These are phyloP conservation scores for Caenorhabditis panamensis DNA, from an alignment of 2,888 invertebrate genomes.

Conservation along the genomic window DNA sequence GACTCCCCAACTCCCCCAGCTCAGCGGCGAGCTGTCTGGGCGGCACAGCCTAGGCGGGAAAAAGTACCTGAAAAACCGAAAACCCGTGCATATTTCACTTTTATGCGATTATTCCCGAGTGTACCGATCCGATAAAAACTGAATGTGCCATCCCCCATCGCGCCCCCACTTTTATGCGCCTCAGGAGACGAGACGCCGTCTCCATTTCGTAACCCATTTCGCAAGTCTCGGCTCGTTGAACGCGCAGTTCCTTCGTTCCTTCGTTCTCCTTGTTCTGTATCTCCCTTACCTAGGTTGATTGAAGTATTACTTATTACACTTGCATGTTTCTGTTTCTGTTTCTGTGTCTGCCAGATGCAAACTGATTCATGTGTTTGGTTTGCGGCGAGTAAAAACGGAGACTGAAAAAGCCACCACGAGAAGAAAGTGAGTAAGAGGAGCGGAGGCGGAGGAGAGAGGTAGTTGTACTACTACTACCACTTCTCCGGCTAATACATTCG, in stretches of 20 bases:
- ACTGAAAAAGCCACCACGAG: conserved; percentile 15
- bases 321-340: conserved; percentile 12
- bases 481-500: not conserved
- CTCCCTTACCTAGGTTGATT: not conserved
- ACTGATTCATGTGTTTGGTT: conserved; percentile 34
- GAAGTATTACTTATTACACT: not conserved
- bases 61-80: not conserved
- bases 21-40: no score
- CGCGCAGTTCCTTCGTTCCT: conserved; percentile 15
- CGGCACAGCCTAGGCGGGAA: no score
- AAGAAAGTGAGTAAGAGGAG: conserved; percentile 5
- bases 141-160: not conserved
- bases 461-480: conserved; percentile 10
- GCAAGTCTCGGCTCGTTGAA: conserved; percentile 46
- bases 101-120: not conserved
- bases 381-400: conserved; percentile 18
- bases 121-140: not conserved
- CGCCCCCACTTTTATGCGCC: not conserved
- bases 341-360: conserved; percentile 20
- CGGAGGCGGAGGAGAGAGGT: conserved; percentile 5
- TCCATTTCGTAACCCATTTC: conserved; percentile 47
- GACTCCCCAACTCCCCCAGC: no score
- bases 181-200: not conserved
- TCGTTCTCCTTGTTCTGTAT: not conserved
- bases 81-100: not conserved